Base-by-base conservation (phyloP, 2,797 vertebrate species). In the Acanthurus lineatus region DNA sequence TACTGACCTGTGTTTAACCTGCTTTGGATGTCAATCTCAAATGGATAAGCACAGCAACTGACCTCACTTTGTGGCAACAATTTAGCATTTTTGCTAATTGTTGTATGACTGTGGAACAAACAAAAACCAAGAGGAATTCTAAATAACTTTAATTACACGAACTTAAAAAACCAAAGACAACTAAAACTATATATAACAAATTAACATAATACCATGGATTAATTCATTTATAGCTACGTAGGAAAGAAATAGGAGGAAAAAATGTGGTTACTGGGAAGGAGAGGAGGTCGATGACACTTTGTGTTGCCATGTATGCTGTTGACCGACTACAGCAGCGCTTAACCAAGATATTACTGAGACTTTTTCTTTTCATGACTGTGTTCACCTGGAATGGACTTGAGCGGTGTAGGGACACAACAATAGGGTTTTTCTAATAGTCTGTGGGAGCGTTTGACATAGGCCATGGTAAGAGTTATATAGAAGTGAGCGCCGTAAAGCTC, bases 261-360 rank as follows among this genome's bases (percentile, higher is more conserved):
- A 42, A 44, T 25, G 60, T 11, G 11, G 19, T 51, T 61, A 54
- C 2, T 38, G 15, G 38, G 22, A 71, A 65, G 28, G 32, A 58
- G 28, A 69, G 48, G 15, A 62, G 85, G 87, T 87, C 68, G 74
- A 54, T 87, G 51, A 47, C 48, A 77, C 83, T 49, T 69, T 75
- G 51, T 70, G 72, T 35, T 45, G 9, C 22, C 68, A 82, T 78
- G 78, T 52, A 12, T 53, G 86, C 44, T 15, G 3, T 76, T 87
- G 81, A 85, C 47, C 64, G 20, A 81, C 35, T 20, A 61, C 74
- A 58, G 65, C 68, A 63, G 85, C 53, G 57, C 32, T 85, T 79
- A 88, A 64, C n/a, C 70, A 82, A 77, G 67, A 60, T 81, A 40
- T 70, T 40, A 73, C 42, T 0, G 53, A 0, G 53, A 25, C 20